phyloP scores from a whole-genome alignment of 2,797 vertebrate genomes.

The Mus minutoides region DNA sequence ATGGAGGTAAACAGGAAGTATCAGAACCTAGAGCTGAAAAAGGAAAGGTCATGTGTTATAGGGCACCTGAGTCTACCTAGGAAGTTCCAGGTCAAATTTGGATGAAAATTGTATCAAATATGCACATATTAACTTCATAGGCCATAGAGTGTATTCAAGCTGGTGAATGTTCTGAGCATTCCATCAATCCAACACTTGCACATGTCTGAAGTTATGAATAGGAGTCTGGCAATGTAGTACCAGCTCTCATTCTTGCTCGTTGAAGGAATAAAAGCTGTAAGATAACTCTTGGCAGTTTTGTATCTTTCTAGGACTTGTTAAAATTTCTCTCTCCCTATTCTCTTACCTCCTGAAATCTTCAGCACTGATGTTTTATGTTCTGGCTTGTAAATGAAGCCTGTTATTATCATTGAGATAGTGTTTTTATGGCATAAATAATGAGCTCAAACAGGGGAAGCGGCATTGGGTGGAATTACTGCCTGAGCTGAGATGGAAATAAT shows the following conservation, averaged over 20 bases:
- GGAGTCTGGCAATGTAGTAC: slow-evolving; percentile 76
- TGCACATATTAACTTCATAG: background rate
- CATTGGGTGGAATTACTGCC: slow-evolving; percentile 88
- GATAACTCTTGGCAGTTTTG: slow-evolving; percentile 84
- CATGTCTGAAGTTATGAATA: slow-evolving; percentile 82
- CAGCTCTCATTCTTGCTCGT: slow-evolving; percentile 80
- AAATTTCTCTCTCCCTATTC: slow-evolving; percentile 84
- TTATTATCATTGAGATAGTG: slow-evolving; percentile 89
- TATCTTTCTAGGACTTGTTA: slow-evolving; percentile 85
- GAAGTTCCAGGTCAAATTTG: background rate
- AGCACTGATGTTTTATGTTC: slow-evolving; percentile 86
- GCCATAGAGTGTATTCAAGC: slow-evolving; percentile 53
- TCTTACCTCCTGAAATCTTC: slow-evolving; percentile 85
- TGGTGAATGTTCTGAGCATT: slow-evolving; percentile 74
- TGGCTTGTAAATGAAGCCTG: slow-evolving; percentile 89
- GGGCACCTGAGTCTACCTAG: background rate
- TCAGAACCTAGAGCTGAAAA: background rate
- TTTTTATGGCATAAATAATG: slow-evolving; percentile 91
- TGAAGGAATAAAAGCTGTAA: slow-evolving; percentile 81
- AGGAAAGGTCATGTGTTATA: too few species aligned
- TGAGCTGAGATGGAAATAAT: slow-evolving; percentile 89
- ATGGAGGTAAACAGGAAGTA: background rate
- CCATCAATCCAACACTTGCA: slow-evolving; percentile 78
- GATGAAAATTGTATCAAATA: background rate
- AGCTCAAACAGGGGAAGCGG: slow-evolving; percentile 86